A percentile compares a stretch with the other conserved stretches of the same genome.
phyloP scores from a whole-genome alignment of 2,113 vertebrate species.

The Polyodon spathula region DNA sequence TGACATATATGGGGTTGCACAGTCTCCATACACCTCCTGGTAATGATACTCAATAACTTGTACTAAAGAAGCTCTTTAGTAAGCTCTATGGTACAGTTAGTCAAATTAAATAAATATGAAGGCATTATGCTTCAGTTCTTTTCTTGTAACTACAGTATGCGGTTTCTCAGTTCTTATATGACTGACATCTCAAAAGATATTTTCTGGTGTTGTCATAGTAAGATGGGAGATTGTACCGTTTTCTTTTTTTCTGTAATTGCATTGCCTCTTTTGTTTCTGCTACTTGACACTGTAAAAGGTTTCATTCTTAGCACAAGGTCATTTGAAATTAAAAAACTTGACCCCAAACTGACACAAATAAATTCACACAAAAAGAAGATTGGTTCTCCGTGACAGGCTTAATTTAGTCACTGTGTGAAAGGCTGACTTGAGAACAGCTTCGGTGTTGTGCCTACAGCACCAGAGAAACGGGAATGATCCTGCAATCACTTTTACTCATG shows the following conservation, averaged over 20 bases:
- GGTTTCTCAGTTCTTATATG: background rate
- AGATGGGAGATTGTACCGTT: background rate
- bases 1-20: too few species aligned
- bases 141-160: too few species aligned
- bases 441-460: background rate
- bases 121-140: too few species aligned
- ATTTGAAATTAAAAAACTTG: background rate
- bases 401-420: conserved; percentile 4
- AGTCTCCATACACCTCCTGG: too few species aligned
- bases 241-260: background rate
- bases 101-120: too few species aligned
- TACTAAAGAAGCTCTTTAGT: too few species aligned
- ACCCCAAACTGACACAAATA: background rate
- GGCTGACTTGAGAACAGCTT: background rate
- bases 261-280: background rate
- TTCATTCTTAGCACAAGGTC: background rate
- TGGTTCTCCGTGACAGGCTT: conserved; percentile 12
- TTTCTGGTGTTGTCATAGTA: background rate
- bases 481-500: conserved; percentile 30
- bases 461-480: conserved; percentile 13
- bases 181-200: background rate
- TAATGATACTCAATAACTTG: too few species aligned
- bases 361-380: conserved; percentile 1
- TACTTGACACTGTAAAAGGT: background rate
- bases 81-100: too few species aligned